Base-by-base conservation (phyloP, 2,888 invertebrate species). In the Lissocephala sabroskyi region DNA sequence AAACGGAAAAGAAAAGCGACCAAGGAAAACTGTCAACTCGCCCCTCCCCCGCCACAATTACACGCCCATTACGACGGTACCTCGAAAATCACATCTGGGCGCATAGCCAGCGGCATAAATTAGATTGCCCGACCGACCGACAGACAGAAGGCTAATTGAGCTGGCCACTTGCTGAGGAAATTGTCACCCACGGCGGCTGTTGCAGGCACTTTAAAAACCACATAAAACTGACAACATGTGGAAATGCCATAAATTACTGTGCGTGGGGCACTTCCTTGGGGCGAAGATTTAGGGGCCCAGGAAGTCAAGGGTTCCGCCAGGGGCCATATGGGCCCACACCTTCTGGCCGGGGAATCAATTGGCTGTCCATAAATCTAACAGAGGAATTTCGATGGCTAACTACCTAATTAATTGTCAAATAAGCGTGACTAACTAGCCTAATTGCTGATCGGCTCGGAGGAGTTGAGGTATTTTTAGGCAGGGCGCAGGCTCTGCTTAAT, bases 181-280 rank as follows among this genome's bases (percentile, higher is more conserved):
- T n/a, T 39, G 10, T 23, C 10, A 13, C 19, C n/a, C 39, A 19
- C 11, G 19, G 17, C 17, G 2, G 19, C 36, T 17, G 4, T 17
- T 17, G 19, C n/a, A n/a, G n/a, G n/a, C n/a, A n/a, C 66, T 70
- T 65, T 74, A 45, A 56, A 71, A 79, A 77, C 77, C 77, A 66
- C 77, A 79, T 76, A 65, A 67, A 79, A 78, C 50, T 68, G 77
- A 77, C 78, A 80, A 74, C 79, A 79, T 80, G 78, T 79, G 80
- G 76, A 65, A 78, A 68, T 58, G 65, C 56, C 62, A 79, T 79
- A 79, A 80, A 79, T 79, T 78, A 71, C n/a, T n/a, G n/a, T n/a
- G n/a, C n/a, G n/a, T n/a, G n/a, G n/a, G 29, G 51, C 29, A 41
- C 32, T 33, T 30, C 17, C 7, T 37, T 19, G 40, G 45, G 41